Percentiles rank a stretch among this genome's conserved stretches.
Evolutionary conservation across 2,888 invertebrate genomes (phyloP).

Genomic region (Girardia tigrina): DNA sequence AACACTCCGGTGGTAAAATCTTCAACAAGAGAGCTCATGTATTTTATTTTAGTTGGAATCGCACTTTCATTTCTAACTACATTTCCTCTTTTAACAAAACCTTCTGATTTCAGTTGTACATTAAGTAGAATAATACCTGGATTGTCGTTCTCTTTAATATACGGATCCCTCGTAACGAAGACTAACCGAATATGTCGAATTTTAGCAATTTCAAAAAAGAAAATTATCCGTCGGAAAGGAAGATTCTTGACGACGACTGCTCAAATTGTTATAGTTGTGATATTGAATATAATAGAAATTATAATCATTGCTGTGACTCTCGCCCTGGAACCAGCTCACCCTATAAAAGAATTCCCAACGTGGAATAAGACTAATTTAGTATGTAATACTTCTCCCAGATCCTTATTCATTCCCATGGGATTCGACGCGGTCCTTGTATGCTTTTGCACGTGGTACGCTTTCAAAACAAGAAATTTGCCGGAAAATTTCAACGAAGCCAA

Average conservation of each 20-base stretch:
- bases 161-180: slow-evolving; percentile 86
- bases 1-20: slow-evolving; percentile 93
- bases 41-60: slow-evolving; percentile 62
- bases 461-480: slow-evolving; percentile 68
- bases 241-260: slow-evolving; percentile 61
- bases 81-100: slow-evolving; percentile 70
- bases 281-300: slow-evolving; percentile 74
- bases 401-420: slow-evolving; percentile 64
- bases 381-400: slow-evolving; percentile 57
- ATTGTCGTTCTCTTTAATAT: slow-evolving; percentile 88
- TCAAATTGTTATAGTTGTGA: slow-evolving; percentile 64
- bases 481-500: slow-evolving; percentile 78
- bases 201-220: slow-evolving; percentile 85
- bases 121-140: slow-evolving; percentile 80
- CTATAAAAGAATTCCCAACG: slow-evolving; percentile 51
- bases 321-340: slow-evolving; percentile 56
- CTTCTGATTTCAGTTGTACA: slow-evolving; percentile 65
- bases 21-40: slow-evolving; percentile 63
- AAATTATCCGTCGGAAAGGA: slow-evolving; percentile 72
- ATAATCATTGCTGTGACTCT: slow-evolving; percentile 57
- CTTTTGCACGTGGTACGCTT: slow-evolving; percentile 80
- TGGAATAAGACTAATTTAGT: slow-evolving; percentile 55
- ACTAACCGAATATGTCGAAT: slow-evolving; percentile 90
- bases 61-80: slow-evolving; percentile 56
- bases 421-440: slow-evolving; percentile 62